Evolutionary conservation across 2,797 vertebrate genomes (phyloP), one percentile per base, ranked within the genome.

Genomic region (Nyctibius grandis): DNA sequence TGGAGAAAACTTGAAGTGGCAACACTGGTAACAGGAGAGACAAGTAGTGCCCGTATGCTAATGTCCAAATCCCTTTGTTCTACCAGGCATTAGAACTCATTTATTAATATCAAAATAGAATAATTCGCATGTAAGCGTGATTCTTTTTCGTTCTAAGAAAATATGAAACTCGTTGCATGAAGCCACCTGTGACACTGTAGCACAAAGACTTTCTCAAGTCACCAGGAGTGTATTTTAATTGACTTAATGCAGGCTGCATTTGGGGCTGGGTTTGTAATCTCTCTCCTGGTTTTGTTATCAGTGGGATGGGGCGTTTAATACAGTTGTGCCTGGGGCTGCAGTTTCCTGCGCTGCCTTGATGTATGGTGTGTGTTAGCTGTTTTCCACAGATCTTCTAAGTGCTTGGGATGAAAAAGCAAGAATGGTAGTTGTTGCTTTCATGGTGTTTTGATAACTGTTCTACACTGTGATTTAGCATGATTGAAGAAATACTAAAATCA

Each of bases 291-390:
- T 81, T 83, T 48, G 17, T 47, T 36, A 31, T 64, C 48, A 19
- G 0, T 15, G 47, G 21, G 22, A 56, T 44, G 23, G n/a, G 18
- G 65, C 25, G 29, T 64, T 73, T 23, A 80, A 53, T 65, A 14
- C 28, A 56, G 0, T 16, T 65, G 31, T 76, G 42, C 12, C 45
- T 15, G 1, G 65, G 26, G 33, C 14, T 65, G 45, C 53, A 25
- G 26, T 38, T 70, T 54, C 51, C 34, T 12, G 4, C 42, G 6
- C 28, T 34, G 16, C 21, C 7, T n/a, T 25, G 10, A 13, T 11
- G 4, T 17, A 2, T 1, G 0, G 4, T 29, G 19, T 60, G 23
- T 4, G 0, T 57, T 36, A 40, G 13, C 20, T 75, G 42, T 28
- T 61, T 60, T 50, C 48, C 56, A 15, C 60, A 45, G 21, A 33